A percentile compares a stretch with the other conserved stretches of the same genome.
Evolutionary conservation across 2,797 vertebrate species (phyloP).

Genomic region (Gobionotothen gibberifrons): DNA sequence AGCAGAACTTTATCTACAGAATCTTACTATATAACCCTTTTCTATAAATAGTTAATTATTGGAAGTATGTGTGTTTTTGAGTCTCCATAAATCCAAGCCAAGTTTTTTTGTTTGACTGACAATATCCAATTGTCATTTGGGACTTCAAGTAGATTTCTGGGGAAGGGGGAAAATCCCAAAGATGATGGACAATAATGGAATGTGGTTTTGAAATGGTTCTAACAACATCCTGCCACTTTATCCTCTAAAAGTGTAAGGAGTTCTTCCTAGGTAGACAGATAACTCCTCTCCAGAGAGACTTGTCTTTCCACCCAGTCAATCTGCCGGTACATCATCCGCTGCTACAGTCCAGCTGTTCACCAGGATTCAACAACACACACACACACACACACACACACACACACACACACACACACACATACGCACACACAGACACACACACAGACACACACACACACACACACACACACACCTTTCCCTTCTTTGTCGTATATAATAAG

Average conservation of each 20-base stretch:
- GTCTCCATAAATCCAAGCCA: neutral
- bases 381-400: neutral
- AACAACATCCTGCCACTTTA: conserved; percentile 23
- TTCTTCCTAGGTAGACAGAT: neutral
- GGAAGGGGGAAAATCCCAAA: neutral
- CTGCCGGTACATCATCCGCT: conserved; percentile 27
- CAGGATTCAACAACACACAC: conserved; percentile 17
- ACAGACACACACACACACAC: conserved; percentile 15
- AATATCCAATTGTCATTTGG: neutral
- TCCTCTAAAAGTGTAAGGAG: conserved; percentile 19
- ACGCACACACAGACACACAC: too few relatives aligned
- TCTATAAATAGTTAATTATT: conserved; percentile 5
- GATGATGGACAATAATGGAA: conserved; percentile 18
- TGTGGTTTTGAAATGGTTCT: conserved; percentile 21
- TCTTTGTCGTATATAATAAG: neutral
- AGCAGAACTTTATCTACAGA: too few relatives aligned
- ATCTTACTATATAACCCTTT: neutral
- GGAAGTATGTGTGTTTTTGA: neutral
- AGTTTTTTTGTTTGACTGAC: conserved; percentile 7
- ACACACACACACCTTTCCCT: conserved; percentile 1
- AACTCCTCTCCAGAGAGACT: neutral
- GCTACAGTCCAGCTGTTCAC: conserved; percentile 58
- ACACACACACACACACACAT: too few relatives aligned
- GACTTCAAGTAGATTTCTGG: neutral
- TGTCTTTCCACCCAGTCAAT: conserved; percentile 21